Base-by-base conservation (phyloP, 2,113 vertebrate species). In the Antigone vipio region DNA sequence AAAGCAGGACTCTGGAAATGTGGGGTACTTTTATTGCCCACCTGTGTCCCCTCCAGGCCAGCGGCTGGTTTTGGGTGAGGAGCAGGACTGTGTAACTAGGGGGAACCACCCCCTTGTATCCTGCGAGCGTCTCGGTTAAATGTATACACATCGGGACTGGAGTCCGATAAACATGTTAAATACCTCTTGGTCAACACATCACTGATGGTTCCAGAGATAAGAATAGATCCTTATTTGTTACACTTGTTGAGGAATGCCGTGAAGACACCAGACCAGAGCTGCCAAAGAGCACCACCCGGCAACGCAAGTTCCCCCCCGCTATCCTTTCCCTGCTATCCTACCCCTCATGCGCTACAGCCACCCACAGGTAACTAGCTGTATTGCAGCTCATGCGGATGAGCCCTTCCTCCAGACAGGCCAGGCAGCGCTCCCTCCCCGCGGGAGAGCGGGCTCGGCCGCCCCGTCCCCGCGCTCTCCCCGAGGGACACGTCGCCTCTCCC, bases 351-450 rank as follows among this genome's bases (percentile, higher is more conserved):
- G 15, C 26, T 27, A 9, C 52, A 32, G 50, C 24, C 30, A 20
- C 2, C 29, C 50, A 0, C 26, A 3, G 29, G n/a, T 32, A 11
- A 4, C 50, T 52, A 52, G 50, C 44, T 2, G 7, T 9, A 5
- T 4, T 2, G 26, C 69, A 5, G 26, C 42, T 19, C 14, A 0
- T 0, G 4, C 2, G 11, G 58, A 7, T 3, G 45, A 32, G 2
- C 26, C 27, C 22, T 2, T 0, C 45, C 40, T 11, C 30, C 66
- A 2, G 3, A 11, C 2, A 2, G 8, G 30, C 35, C 55, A 29
- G 47, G 47, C 47, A 30, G 9, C 6, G 22, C 15, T 7, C 14
- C 9, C 38, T 23, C 4, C 49, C 47, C 16, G 13, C 6, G 18
- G 1, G 15, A 12, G 9, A 38, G 21, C 32, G 12, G 72, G 3